Evolutionary conservation across 2,888 invertebrate species (phyloP), one percentile per base, ranked within the genome.

Genomic region (Hoplodrina ambigua): DNA sequence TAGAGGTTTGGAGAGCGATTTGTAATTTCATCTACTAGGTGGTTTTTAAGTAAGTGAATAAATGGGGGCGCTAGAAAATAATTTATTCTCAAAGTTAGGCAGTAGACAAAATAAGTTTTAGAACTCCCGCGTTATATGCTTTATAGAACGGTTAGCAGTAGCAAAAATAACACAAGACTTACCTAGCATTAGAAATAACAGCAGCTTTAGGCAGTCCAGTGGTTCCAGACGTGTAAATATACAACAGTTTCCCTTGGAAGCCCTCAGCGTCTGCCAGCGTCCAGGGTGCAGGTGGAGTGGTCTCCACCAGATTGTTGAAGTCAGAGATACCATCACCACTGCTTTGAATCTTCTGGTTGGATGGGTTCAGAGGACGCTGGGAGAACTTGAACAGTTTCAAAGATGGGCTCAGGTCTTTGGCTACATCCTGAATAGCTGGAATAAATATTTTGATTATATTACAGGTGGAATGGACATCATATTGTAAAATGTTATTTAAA

Each of bases 161-260:
- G 19, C 4, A n/a, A 0, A 19, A 69, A 69, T n/a, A 30, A 25
- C 3, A 30, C 1, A 4, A 49, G 19, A 62, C 75, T 86, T 90
- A 99, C 98, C 99, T 97, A 57, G 98, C 98, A 92, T 99, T 98
- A 19, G 98, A 98, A 85, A 99, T 99, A 61, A 99, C 98, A 25
- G 99, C 99, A 50, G 99, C 99, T 92, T 99, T 99, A 0, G 99
- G 99, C 74, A 99, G 93, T 11, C 99, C 99, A 1, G 99, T 99
- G 0, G 99, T 99, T 15, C 99, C 99, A 52, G 99, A 99, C 0
- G 99, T 99, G 93, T 99, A 99, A 88, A 99, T 99, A 90, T 99
- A 99, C 66, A 99, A 96, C 25, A 99, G 95, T 88, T 97, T 97
- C 86, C 98, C 98, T 72, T 97, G 96, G 91, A 98, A 98, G 65